phyloP scores from a whole-genome alignment of 2,113 vertebrate genomes.

The Accipiter cooperii region DNA sequence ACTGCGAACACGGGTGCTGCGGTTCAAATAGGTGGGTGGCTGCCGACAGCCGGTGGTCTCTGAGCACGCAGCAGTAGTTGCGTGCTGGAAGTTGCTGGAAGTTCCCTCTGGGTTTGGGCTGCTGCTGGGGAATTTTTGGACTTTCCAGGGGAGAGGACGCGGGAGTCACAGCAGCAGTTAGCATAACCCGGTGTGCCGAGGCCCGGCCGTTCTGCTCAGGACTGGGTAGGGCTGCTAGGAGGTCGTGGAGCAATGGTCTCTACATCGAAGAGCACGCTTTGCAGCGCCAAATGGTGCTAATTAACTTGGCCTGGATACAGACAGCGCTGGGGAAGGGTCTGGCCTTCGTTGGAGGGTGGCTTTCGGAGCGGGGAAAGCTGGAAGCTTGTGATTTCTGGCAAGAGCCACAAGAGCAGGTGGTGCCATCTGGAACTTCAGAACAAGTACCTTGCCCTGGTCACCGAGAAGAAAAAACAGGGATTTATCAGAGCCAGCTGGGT shows the following conservation, averaged over 20 bases:
- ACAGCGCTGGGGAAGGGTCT: too few species aligned
- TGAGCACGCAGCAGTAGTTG: not conserved
- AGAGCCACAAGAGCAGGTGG: accelerated
- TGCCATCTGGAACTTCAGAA: not conserved
- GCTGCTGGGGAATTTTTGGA: not conserved
- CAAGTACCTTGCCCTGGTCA: not conserved
- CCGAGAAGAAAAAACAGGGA: not conserved
- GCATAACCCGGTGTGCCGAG: accelerated
- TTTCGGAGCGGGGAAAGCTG: not conserved
- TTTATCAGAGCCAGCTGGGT: not conserved
- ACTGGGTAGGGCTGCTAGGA: not conserved
- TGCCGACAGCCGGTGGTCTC: not conserved
- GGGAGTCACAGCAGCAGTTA: too few species aligned
- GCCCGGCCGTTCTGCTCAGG: accelerated
- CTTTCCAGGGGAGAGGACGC: accelerated
- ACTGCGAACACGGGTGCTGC: accelerated
- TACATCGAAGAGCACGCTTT: not conserved
- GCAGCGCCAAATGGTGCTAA: not conserved
- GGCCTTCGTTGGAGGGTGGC: not conserved
- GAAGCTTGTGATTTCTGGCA: not conserved
- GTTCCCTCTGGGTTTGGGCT: not conserved
- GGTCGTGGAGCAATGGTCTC: not conserved
- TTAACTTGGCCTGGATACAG: not conserved
- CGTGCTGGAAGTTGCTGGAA: not conserved
- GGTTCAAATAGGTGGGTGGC: not conserved